Base-by-base conservation (phyloP, 2,113 vertebrate species). In the Trochalopteron elliotii region DNA sequence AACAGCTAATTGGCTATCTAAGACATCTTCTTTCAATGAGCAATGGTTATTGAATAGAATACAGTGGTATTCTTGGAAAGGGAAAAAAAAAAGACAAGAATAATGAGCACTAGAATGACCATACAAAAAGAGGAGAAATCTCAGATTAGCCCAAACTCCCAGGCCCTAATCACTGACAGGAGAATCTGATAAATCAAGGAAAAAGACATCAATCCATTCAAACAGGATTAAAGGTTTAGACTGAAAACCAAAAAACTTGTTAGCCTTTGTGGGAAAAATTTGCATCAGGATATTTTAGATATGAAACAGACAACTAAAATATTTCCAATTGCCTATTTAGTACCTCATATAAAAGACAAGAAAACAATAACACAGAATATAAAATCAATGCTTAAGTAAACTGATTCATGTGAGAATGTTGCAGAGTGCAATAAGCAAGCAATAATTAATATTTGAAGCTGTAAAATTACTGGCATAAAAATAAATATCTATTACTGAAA, bases 1-100 rank as follows among this genome's bases (percentile, higher is more conserved):
- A 95, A 74, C 82, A 97, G 85, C 53, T 97, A 97, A 97, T 97
- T 97, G 96, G 94, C 96, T 96, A 84, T 90, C 75, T 82, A 93
- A 96, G 90, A 82, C 78, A 92, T 90, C 63, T 95, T 95, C 87
- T 95, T 97, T 96, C 94, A 96, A 42, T 82, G 67, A 90, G 83
- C 69, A 82, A 50, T 95, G 82, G 83, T 93, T 92, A 92, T 91
- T 85, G 96, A 95, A 89, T 91, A 96, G 83, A 96, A 96, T 96
- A 86, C 85, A 90, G 64, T 75, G 88, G 90, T 96, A 96, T 78
- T 96, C 90, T 83, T 86, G 81, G 86, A 94, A 56, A 72, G 56
- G 44, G 15, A 47, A 13, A 83, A 94, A 31, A 31, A 55, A 71
- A 59, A 69, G 39, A 33, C 33, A 67, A 96, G 83, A 97, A 95